Base-by-base conservation (phyloP, 2,113 vertebrate species). In the Barbus barbus region DNA sequence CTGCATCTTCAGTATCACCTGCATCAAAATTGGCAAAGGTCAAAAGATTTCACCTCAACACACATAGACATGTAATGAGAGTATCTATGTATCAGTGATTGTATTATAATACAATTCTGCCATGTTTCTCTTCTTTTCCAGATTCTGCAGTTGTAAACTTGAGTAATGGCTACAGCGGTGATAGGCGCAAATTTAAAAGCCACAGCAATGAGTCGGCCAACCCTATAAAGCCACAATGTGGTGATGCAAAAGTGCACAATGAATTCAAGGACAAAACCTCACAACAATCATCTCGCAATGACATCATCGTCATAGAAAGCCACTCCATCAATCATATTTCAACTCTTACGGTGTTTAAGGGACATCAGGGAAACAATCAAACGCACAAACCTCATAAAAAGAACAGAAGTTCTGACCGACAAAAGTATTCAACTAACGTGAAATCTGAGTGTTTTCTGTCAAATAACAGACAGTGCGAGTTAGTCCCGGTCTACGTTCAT, bases 381-480 rank as follows among this genome's bases (percentile, higher is more conserved):
- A 87, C 80, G 48, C 83, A 89, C 61, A 69, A 86, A 61, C 76
- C 82, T 61, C 65, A 83, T 36, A 82, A 87, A 58, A 85, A 90
- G 46, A 41, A 20, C 26, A 2, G 13, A 13, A n/a, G 12, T 9
- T 87, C 85, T 73, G 87, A 83, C 11, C 22, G 53, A 84, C 88
- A 91, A 74, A 84, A 81, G 26, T 74, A 83, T 56, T 86, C 78
- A 26, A 58, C 86, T 1, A 91, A 91, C 82, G 71, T 91, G 77
- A 93, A 90, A 87, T 83, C 92, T 48, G 93, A 94, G 82, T 93
- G 94, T 92, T 94, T 95, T 83, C 92, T 94, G 38, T 94, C 94
- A 44, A 93, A 92, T 71, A 91, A 79, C 81, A 90, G 91, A 79
- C 92, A 90, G 88, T 92, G 92, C 11, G 93, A 88, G 44, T 90